Base-by-base conservation (phyloP, 2,888 invertebrate species). In the Epinotia nisella region DNA sequence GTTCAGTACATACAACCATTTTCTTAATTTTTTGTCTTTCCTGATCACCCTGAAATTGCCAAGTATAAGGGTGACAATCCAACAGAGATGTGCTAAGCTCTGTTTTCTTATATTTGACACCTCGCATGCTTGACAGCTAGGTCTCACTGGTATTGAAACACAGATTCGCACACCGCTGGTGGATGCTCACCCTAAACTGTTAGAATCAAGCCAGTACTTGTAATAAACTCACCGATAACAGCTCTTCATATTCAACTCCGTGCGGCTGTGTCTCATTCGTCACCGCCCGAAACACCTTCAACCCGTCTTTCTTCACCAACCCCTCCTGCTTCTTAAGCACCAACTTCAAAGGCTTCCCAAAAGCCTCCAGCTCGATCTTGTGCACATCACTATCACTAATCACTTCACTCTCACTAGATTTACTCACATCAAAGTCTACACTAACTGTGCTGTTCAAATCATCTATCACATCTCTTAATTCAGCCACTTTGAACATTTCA, bases 231-330 rank as follows among this genome's bases (percentile, higher is more conserved):
- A 97, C 97, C 94, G 96, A 94, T 69, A 94, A 94, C 84, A 97
- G 91, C 91, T 97, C 97, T 78, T 97, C 95, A 85, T 97, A 97
- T 81, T 96, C 95, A 56, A 97, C 95, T 21, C 97, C 97, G 82
- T 97, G 96, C 71, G 97, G 96, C 78, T 96, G 95, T 72, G 97
- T 96, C 60, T 96, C 95, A 84, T 97, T 97, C 66, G 96, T 96
- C 81, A 96, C 95, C 76, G 96, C 97, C 75, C 95, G 95, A 96
- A 97, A 98, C 94, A 98, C 95, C 86, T 96, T 96, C 85, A 98
- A 88, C 71, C 97, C 96, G 66, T 96, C 95, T 81, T 96, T 95
- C 84, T 95, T 96, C 85, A 97, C 95, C 75, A 98, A 93, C n/a
- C 97, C 96, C 77, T 96, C 95, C 68, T 97, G 97, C 75, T 95